Evolutionary conservation across 2,113 vertebrate species (phyloP).

Genomic region (Neodontobutis hainanensis): DNA sequence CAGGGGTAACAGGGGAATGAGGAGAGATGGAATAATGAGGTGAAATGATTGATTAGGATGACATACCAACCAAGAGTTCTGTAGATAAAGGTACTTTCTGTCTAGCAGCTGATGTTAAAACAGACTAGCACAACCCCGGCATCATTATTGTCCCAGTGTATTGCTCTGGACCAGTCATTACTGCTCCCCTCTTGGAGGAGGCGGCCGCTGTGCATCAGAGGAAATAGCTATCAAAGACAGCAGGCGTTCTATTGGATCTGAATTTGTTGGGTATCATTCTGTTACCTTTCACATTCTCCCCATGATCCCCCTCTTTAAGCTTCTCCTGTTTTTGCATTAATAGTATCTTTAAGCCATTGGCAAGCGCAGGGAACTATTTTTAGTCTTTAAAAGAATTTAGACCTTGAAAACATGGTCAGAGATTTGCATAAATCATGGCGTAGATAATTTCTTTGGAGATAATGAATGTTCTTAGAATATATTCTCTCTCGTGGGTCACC

Average conservation of each 20-base stretch:
- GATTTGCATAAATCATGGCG: conserved; percentile 78
- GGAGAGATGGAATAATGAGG: conserved; percentile 65
- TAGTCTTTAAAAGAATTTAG: conserved; percentile 66
- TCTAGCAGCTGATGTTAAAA: conserved; percentile 21
- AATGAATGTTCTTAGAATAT: conserved; percentile 76
- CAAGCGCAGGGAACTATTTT: conserved; percentile 67
- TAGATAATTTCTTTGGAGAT: conserved; percentile 70
- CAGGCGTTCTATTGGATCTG: conserved; percentile 57
- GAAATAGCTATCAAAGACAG: conserved; percentile 50
- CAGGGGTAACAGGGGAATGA: conserved; percentile 37
- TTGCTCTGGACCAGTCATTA: conserved; percentile 48
- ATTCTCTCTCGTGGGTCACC: conserved; percentile 51
- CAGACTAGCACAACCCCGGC: conserved; percentile 15
- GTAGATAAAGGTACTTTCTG: conserved; percentile 29
- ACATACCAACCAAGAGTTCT: conserved; percentile 59
- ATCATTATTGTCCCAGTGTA: conserved; percentile 33
- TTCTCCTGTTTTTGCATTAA: conserved; percentile 52
- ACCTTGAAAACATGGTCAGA: conserved; percentile 69
- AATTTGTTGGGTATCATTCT: conserved; percentile 46
- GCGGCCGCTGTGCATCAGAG: conserved; percentile 42
- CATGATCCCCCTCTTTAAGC: conserved; percentile 43
- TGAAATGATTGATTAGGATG: conserved; percentile 65
- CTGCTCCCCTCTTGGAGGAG: conserved; percentile 20
- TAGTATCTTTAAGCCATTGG: conserved; percentile 69
- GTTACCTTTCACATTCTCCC: conserved; percentile 39